Base-by-base conservation (phyloP, 2,113 vertebrate species). In the Cygnus atratus region DNA sequence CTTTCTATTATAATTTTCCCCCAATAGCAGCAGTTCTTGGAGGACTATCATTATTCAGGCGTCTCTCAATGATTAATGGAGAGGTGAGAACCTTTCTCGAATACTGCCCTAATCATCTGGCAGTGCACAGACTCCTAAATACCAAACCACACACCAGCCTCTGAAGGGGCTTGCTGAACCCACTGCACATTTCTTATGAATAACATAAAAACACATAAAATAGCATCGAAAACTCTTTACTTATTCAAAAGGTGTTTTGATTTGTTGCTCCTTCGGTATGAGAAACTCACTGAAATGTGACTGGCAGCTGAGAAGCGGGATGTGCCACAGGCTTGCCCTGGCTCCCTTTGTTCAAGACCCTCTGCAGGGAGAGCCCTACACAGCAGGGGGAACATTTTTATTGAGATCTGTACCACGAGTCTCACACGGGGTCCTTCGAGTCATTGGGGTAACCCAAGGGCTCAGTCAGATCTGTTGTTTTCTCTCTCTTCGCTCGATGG, bases 201-300 rank as follows among this genome's bases (percentile, higher is more conserved):
- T 10, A 43, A 7, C 46, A 84, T 28, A 8, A 22, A 72, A 84
- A 39, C 22, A 52, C 50, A 62, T 26, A 39, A 62, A 41, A 28
- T 5, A 17, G 28, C 50, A 81, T 54, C 9, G 33, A 65, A 85
- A 66, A 4, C 15, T 39, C 68, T 28, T 35, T 22, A 48, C 3
- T 54, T 68, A 43, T 18, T 61, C 37, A 43, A 50, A n/a, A 0
- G 0, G 4, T 44, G 37, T 11, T 80, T 70, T 46, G 35, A 74
- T 44, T 70, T 77, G 20, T 66, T 71, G 9, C 50, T 80, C 33
- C 37, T 71, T 72, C 29, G 31, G 10, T 37, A 22, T 54, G 66
- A 65, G 48, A 41, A 65, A 35, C 39, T 29, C 17, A 20, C n/a
- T 24, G 63, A 59, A 71, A 65, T 0, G 4, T 41, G 43, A 20